phyloP scores from a whole-genome alignment of 2,888 invertebrate genomes.

The Steromphala cineraria region DNA sequence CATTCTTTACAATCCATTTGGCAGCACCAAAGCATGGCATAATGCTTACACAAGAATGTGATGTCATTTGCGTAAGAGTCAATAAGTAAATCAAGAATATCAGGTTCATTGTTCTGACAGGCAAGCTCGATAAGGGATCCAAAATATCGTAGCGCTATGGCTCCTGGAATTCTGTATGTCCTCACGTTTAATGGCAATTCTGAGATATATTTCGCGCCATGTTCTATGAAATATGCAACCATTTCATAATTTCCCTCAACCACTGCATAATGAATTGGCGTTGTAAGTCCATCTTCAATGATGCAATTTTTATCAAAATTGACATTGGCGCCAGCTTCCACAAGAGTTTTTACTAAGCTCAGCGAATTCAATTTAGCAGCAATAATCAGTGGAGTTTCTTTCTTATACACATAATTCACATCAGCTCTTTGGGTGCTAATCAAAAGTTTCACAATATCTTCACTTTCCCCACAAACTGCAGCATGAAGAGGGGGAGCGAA shows the following conservation, averaged over 20 bases:
- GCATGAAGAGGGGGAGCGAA: background rate
- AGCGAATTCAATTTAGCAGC: background rate
- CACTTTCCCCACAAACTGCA: background rate
- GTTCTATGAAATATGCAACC: constrained; percentile 1
- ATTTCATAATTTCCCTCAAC: constrained; percentile 2
- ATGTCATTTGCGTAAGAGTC: background rate
- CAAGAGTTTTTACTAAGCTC: background rate
- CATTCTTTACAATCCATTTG: constrained; percentile 7
- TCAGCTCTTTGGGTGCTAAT: background rate
- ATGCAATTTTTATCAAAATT: background rate
- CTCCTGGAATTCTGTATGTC: background rate
- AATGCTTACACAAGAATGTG: constrained; percentile 7
- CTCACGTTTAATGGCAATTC: background rate
- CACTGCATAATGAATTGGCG: constrained; percentile 7
- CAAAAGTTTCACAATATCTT: background rate
- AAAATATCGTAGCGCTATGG: background rate
- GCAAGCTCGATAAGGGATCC: background rate
- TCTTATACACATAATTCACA: background rate
- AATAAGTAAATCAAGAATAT: background rate
- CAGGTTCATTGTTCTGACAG: background rate
- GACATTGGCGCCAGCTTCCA: constrained; percentile 6
- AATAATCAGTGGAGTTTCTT: constrained; percentile 10
- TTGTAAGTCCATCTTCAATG: background rate
- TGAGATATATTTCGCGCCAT: background rate
- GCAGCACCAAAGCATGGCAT: background rate